Conservation (phyloP, 2,797 vertebrate species). For the Bryconaethiops microstoma region DNA sequence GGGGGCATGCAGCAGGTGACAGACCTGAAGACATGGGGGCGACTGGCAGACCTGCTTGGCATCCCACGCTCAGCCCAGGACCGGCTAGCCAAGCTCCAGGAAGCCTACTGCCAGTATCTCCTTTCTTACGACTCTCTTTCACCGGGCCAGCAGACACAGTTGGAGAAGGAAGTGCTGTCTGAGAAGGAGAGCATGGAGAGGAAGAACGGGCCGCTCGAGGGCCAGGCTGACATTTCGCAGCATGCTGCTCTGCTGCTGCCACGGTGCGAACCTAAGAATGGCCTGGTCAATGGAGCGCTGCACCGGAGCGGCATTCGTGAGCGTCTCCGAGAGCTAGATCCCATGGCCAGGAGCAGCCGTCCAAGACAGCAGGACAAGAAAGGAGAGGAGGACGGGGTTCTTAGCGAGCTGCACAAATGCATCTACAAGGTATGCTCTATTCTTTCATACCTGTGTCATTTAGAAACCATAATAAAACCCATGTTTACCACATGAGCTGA, state of each 20-base stretch:
- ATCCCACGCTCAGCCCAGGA: slow-evolving; percentile 98
- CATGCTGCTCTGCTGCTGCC: slow-evolving; percentile 87
- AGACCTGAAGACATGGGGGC: slow-evolving; percentile 99
- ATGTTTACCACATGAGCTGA: too few species aligned
- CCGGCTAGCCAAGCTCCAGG: slow-evolving; percentile 97
- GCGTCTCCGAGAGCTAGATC: slow-evolving; percentile 85
- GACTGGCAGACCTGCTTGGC: slow-evolving; percentile 94
- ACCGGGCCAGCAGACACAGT: slow-evolving; percentile 86
- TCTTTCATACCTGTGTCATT: neutral
- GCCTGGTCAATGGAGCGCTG: slow-evolving; percentile 74
- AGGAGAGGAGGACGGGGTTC: slow-evolving; percentile 83
- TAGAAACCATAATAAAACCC: neutral
- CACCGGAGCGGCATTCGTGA: slow-evolving; percentile 86
- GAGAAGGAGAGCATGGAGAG: slow-evolving; percentile 94
- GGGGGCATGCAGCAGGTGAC: slow-evolving; percentile 99
- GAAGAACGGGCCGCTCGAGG: slow-evolving; percentile 92
- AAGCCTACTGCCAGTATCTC: slow-evolving; percentile 99
- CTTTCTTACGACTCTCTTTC: slow-evolving; percentile 96
- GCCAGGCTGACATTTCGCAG: slow-evolving; percentile 85
- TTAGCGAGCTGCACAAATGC: slow-evolving; percentile 97
- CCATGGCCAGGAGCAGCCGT: slow-evolving; percentile 85
- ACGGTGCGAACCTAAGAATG: slow-evolving; percentile 98
- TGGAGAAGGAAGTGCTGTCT: slow-evolving; percentile 91
- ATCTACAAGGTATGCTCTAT: slow-evolving; percentile 88
- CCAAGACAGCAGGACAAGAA: slow-evolving; percentile 96